Conservation (phyloP, 2,888 invertebrate species). For the Cyrtodaria siliqua region DNA sequence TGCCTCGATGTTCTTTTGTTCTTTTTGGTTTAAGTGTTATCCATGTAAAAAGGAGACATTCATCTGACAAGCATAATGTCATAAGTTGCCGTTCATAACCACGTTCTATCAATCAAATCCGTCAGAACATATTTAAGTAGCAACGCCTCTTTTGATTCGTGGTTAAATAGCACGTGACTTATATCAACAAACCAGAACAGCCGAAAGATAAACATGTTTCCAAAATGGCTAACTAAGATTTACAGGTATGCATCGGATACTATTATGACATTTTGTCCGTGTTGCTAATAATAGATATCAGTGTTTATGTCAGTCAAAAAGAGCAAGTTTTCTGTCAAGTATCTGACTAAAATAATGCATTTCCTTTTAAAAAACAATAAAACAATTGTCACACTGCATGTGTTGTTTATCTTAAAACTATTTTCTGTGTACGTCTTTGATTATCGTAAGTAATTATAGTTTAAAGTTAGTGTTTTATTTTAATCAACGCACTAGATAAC, state of each 20-base stretch:
- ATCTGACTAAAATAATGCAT: no score
- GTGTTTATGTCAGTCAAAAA: neutral
- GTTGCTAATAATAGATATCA: constrained; percentile 11
- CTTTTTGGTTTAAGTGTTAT: neutral
- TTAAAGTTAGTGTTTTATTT: no score
- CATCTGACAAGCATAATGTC: constrained; percentile 1
- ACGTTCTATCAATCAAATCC: constrained; percentile 32
- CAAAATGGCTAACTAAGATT: neutral
- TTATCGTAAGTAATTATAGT: no score
- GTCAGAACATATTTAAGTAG: constrained; percentile 6
- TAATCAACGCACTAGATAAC: no score
- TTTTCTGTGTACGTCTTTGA: no score
- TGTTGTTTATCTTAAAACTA: no score
- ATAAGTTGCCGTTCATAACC: neutral
- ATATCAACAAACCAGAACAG: constrained; percentile 19
- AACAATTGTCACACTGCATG: no score
- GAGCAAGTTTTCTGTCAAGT: no score
- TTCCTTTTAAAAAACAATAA: no score
- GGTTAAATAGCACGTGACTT: constrained; percentile 26
- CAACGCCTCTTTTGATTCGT: constrained; percentile 39
- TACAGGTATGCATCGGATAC: neutral
- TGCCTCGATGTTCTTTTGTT: no score
- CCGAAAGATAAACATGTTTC: neutral
- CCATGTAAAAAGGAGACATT: neutral
- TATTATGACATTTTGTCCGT: constrained; percentile 10